phyloP scores from a whole-genome alignment of 23 tunicate genomes.

The Corella eumyota region DNA sequence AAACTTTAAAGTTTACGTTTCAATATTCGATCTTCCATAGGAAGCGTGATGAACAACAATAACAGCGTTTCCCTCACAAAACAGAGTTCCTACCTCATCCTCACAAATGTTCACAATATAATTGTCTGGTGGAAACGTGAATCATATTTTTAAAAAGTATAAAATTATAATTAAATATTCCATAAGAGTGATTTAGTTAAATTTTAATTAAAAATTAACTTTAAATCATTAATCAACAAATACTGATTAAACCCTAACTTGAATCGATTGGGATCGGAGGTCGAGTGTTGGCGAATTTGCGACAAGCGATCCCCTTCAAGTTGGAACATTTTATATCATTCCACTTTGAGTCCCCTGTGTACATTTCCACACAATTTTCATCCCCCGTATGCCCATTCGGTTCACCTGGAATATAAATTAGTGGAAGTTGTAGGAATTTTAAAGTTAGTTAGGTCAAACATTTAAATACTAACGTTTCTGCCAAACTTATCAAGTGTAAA shows the following conservation, averaged over 20 bases:
- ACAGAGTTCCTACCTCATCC: conserved; percentile 50
- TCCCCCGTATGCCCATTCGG: conserved; percentile 51
- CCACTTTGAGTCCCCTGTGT: conserved; percentile 53
- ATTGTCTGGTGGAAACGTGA: too few relatives aligned
- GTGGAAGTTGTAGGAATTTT: too few relatives aligned
- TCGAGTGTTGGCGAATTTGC: conserved; percentile 40
- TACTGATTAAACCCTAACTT: too few relatives aligned
- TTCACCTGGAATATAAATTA: conserved; percentile 56
- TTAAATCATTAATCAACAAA: too few relatives aligned
- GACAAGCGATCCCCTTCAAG: conserved; percentile 68
- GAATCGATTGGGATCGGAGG: conserved; percentile 12
- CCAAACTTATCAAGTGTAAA: too few relatives aligned
- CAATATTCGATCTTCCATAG: conserved; percentile 55
- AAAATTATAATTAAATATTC: too few relatives aligned
- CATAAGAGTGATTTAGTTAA: too few relatives aligned
- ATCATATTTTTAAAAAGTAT: too few relatives aligned
- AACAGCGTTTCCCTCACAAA: conserved; percentile 35
- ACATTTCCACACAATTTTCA: conserved; percentile 81
- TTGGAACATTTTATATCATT: conserved; percentile 57
- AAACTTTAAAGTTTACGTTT: conserved; percentile 49
- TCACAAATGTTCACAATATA: conserved; percentile 54
- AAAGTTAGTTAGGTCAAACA: too few relatives aligned
- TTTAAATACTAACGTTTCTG: too few relatives aligned
- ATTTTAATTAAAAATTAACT: too few relatives aligned
- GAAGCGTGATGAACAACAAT: conserved; percentile 76